Evolutionary conservation across 2,113 vertebrate species (phyloP), one percentile per base, ranked within the genome.

Genomic region (Leptocoma aspasia): DNA sequence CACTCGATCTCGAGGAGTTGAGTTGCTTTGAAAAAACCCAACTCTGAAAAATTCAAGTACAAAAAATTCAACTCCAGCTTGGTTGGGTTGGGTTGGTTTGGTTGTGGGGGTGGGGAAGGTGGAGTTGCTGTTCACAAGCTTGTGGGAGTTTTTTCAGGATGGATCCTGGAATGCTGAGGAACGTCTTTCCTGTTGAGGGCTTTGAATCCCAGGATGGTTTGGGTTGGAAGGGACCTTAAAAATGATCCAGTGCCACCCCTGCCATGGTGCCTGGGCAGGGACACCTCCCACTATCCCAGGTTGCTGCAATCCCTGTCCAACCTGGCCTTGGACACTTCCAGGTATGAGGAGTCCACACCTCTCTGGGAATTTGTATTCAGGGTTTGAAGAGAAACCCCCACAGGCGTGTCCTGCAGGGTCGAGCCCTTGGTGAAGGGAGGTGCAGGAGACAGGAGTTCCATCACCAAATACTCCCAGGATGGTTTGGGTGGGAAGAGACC

Each of bases 31-130:
- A 13, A 33, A 33, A 61, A 68, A 31, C 5, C 22, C 33, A 23
- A 1, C 5, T 24, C 4, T 2, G 16, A 30, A 65, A 70, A 56
- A 39, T 7, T 4, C 33, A 30, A 1, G 33, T 7, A 1, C 18
- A 5, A 4, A 20, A 22, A 10, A 12, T 7, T 42, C 20, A 65
- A 0, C 22, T 59, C 1, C 0, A 2, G 1, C 21, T 49, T 26
- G 11, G 13, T 11, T 26, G 30, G 6, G 22, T 33, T 47, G 56
- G 37, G 23, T 61, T 0, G 0, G 30, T 10, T 59, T 61, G 21
- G 24, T 39, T 49, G 28, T 0, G 7, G 11, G 59, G 53, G 14
- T 42, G 27, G 10, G 21, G 21, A 54, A 39, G 52, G 19, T 35
- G 16, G 15, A 59, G 39, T 6, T 1, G 23, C 15, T 35, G 12